phyloP scores from a whole-genome alignment of 2,888 invertebrate genomes.

The Leptinotarsa haldemani region DNA sequence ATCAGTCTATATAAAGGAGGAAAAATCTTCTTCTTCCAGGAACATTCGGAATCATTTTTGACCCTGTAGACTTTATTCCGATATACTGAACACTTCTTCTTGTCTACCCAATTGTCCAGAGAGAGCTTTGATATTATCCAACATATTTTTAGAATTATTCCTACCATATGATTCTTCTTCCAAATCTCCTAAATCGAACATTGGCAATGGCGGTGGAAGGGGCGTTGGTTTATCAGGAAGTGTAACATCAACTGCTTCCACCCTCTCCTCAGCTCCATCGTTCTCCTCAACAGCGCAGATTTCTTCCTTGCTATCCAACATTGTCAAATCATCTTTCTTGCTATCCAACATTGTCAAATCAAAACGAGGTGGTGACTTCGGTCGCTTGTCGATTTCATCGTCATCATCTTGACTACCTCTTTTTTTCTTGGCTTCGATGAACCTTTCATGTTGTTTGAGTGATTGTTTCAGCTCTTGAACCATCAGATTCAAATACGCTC shows the following conservation, averaged over 20 bases:
- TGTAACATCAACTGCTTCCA: not conserved
- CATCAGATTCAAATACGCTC: constrained; percentile 48
- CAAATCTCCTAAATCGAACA: constrained; percentile 20
- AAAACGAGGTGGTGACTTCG: constrained; percentile 42
- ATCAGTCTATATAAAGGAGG: too few species aligned
- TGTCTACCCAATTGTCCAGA: constrained; percentile 46
- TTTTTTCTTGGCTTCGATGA: constrained; percentile 50
- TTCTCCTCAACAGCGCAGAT: not conserved
- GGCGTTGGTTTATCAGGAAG: constrained; percentile 6
- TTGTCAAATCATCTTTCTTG: constrained; percentile 32
- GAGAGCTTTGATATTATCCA: constrained; percentile 49
- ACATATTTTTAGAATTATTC: constrained; percentile 38
- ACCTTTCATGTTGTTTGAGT: constrained; percentile 50
- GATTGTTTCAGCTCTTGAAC: constrained; percentile 51
- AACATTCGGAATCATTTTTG: too few species aligned
- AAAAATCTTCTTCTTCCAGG: too few species aligned
- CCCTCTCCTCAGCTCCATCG: not conserved
- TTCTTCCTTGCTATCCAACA: constrained; percentile 17
- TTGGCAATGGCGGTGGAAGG: constrained; percentile 37
- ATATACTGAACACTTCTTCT: constrained; percentile 49
- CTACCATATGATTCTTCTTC: constrained; percentile 23
- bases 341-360: constrained; percentile 34
- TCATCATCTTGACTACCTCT: constrained; percentile 48
- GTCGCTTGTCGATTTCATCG: constrained; percentile 26
- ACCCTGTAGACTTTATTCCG: constrained; percentile 16